A percentile compares a stretch with the other conserved stretches of the same genome.
These are phyloP conservation scores for Sorex fumeus DNA, from an alignment of 2,113 vertebrate genomes.

Conservation along the genomic window DNA sequence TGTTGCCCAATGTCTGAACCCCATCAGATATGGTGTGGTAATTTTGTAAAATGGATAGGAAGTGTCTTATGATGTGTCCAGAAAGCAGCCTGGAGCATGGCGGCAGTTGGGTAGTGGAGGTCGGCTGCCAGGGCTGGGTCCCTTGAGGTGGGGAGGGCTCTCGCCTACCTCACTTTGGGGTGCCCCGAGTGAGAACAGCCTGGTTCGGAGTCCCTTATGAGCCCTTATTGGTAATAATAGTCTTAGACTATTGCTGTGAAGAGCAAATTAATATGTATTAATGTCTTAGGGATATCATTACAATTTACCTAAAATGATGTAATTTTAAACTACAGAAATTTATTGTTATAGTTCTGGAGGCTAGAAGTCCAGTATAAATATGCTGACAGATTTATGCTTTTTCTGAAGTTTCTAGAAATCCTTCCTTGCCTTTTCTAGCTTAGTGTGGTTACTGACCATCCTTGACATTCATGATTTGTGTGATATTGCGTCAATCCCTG, in stretches of 20 bases:
- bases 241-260: neutral
- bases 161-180: no score
- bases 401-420: neutral
- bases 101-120: no score
- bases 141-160: no score
- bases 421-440: neutral
- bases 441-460: neutral
- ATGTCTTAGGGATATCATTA: neutral
- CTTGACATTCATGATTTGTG: neutral
- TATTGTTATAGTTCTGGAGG: neutral
- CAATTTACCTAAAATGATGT: neutral
- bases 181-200: no score
- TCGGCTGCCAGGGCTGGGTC: no score
- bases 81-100: no score
- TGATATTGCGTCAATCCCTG: neutral
- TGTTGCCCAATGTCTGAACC: no score
- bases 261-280: neutral
- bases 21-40: no score
- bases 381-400: neutral
- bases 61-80: no score
- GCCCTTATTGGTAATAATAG: neutral
- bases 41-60: no score
- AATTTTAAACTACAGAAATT: neutral
- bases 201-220: no score
- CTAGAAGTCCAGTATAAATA: neutral